Evolutionary conservation across 2,888 invertebrate species (phyloP), one percentile per base, ranked within the genome.

Genomic region (Netelia melanura): DNA sequence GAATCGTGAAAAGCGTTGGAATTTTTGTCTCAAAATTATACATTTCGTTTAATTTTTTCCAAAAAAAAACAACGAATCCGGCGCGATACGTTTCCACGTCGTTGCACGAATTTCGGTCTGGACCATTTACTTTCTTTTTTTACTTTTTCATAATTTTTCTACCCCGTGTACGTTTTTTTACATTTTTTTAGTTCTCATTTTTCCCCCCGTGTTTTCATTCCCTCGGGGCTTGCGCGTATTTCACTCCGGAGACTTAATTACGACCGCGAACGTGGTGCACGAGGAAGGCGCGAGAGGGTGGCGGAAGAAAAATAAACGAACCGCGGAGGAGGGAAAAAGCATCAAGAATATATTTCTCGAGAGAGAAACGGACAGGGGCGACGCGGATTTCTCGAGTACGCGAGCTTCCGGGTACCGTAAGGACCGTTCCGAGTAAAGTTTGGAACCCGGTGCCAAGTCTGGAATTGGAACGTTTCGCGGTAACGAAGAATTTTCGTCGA

Each of bases 381-480:
- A 62, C 64, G 38, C 62, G 17, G 48, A 14, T 1, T 43, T 11
- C 71, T 21, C 67, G 43, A 61, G 52, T 44, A 61, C 52, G 84
- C 48, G 56, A 38, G 68, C 72, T 81, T 81, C 77, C 81, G 77
- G 77, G 62, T 72, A 68, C 58, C 30, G 48, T 56, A 67, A 38
- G 71, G 65, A 70, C 48, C 52, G 75, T 82, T 82, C 65, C 61
- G 30, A 61, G 79, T 72, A 48, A 64, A 76, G 67, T 76, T 79
- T 75, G 61, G 38, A 72, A 65, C 48, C 38, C 67, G 52, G 76
- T 82, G 85, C 85, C 85, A 82, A 82, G 71, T 85, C 79, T 80
- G 79, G 65, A 75, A 79, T 78, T 82, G 74, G 71, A 85, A 64
- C 62, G 75, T 82, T 82, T 82, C 71, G 82, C 71, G 79, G 82